These are phyloP conservation scores for Hermaeophaga mercurialis DNA, from an alignment of 2,888 invertebrate genomes.

Conservation along the genomic window DNA sequence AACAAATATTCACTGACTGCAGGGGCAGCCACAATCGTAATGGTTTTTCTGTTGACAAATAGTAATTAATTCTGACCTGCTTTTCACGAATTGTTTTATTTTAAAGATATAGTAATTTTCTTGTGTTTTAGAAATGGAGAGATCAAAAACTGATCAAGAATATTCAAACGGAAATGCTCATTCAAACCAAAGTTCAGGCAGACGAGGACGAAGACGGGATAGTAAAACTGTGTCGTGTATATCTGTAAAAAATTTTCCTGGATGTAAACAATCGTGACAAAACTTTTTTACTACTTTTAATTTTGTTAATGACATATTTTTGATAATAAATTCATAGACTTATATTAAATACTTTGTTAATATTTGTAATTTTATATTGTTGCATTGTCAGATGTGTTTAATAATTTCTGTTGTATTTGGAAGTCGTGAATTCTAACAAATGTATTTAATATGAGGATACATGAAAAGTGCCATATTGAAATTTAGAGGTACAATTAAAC, in stretches of 20 bases:
- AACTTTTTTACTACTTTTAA: conserved; percentile 36
- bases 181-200: conserved; percentile 56
- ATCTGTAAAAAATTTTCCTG: conserved; percentile 64
- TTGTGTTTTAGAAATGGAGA: conserved; percentile 24
- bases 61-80: no score
- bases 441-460: conserved; percentile 45
- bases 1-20: no score
- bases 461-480: conserved; percentile 49
- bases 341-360: conserved; percentile 45
- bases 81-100: no score
- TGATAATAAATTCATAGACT: conserved; percentile 37
- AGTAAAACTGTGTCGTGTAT: conserved; percentile 66
- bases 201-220: conserved; percentile 60
- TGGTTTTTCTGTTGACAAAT: no score
- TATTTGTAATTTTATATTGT: conserved; percentile 51
- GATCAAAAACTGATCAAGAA: conserved; percentile 19
- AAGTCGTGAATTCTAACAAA: conserved; percentile 36
- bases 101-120: no score
- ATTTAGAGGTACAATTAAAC: conserved; percentile 22
- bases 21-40: no score
- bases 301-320: conserved; percentile 39
- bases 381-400: conserved; percentile 49
- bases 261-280: conserved; percentile 68
- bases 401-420: conserved; percentile 47
- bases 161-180: conserved; percentile 52